Evolutionary conservation across 2,797 vertebrate species (phyloP).

Genomic region (Cuculus canorus): DNA sequence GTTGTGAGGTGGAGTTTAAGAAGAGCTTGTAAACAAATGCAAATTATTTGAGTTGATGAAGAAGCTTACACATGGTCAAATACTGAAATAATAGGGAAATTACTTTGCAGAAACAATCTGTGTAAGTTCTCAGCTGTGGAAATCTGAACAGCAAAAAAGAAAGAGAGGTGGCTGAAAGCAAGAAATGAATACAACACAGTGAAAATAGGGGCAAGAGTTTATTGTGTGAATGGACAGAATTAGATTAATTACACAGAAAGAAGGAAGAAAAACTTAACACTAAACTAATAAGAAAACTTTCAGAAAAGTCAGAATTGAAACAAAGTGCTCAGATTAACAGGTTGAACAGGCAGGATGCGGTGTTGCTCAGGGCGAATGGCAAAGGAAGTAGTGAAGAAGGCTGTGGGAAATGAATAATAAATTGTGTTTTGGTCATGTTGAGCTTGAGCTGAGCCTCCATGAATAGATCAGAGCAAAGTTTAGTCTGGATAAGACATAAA

Average conservation of each 20-base stretch:
- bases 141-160: background rate
- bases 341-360: background rate
- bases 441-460: background rate
- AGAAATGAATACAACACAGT: background rate
- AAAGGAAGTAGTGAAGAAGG: background rate
- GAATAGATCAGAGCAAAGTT: background rate
- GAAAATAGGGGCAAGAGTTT: background rate
- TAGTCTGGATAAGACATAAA: background rate
- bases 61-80: background rate
- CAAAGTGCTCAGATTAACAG: background rate
- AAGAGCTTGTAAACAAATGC: background rate
- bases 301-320: background rate
- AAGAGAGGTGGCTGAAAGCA: background rate
- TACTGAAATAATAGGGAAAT: background rate
- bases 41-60: background rate
- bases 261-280: background rate
- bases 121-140: background rate
- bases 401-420: background rate
- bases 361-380: background rate
- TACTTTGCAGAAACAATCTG: background rate
- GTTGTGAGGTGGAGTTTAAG: background rate
- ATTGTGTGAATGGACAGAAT: background rate
- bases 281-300: background rate
- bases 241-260: background rate
- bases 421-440: background rate